Evolutionary conservation across 1,140 invertebrate species (phyloP).

Genomic region (Drosophila funebris): DNA sequence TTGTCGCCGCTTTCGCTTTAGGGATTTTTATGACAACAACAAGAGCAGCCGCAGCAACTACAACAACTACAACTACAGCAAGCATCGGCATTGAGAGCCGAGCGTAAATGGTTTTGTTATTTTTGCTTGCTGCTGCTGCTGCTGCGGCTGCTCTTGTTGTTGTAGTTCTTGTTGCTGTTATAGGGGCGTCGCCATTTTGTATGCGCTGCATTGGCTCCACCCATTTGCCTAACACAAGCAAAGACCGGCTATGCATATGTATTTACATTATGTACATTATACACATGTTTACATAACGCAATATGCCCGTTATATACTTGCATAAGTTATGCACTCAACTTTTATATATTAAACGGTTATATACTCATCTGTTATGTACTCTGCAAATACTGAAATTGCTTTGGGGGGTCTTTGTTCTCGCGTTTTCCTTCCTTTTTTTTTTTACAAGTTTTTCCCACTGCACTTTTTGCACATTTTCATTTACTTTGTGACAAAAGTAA

Average conservation of each 20-base stretch:
- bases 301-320: conserved; percentile 15
- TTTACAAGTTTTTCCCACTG: background rate
- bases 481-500: conserved; percentile 29
- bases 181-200: conserved; percentile 59
- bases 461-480: conserved; percentile 13
- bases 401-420: conserved; percentile 25
- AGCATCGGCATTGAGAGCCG: conserved; percentile 9
- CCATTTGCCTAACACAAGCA: conserved; percentile 24
- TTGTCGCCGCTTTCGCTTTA: conserved; percentile 51
- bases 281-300: background rate
- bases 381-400: background rate
- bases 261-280: conserved; percentile 18
- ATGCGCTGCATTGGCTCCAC: conserved; percentile 47
- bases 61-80: background rate
- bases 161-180: conserved; percentile 12
- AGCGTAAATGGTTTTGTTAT: background rate
- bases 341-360: background rate
- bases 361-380: conserved; percentile 1
- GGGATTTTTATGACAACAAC: conserved; percentile 67
- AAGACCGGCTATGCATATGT: conserved; percentile 19
- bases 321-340: background rate
- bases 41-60: conserved; percentile 9
- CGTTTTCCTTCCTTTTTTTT: background rate
- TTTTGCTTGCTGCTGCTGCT: conserved; percentile 3
- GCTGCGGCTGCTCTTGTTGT: background rate